Base-by-base conservation (phyloP, 2,888 invertebrate genomes). In the Leucophenga montana region DNA sequence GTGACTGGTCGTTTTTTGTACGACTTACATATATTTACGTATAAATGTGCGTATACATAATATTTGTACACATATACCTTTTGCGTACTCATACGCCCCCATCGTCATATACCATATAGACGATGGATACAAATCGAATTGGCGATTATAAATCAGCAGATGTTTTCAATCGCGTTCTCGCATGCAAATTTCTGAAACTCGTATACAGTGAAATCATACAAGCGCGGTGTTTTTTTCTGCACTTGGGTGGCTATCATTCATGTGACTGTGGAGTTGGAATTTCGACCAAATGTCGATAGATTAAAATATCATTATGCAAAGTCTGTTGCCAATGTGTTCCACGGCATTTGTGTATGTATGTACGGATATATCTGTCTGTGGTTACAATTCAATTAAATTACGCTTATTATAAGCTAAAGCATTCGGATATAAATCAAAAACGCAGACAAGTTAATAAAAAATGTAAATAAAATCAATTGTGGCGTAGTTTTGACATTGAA, bases 111-210 rank as follows among this genome's bases (percentile, higher is more conserved):
- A 18, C 20, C 62, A 64, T 64, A 44, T 39, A 16, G 61, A 33
- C 16, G 1, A 39, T 18, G 39, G 39, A 20, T 27, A 64, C 48
- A 64, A 64, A 64, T 64, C 27, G 62, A 64, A 48, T 46, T 20
- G 62, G 46, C 62, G 62, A 64, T 64, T 64, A 64, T 64, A 64
- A 64, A 64, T 64, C 62, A 64, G 48, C 62, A 64, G 62, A 18
- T 64, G 62, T 20, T 22, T 64, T 64, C 46, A 64, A 64, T 64
- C 62, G 62, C 18, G 20, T 64, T 48, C 48, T 22, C 27, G 56
- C 9, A 14, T 57, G 27, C 22, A 39, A 39, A 39, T 39, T 39
- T 39, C 11, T 1, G 39, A 39, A 5, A 39, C 11, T 39, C 27
- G 27, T 27, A 27, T 27, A 5, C 8, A 39, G 8, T 39, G 39